Conservation (phyloP, 2,797 vertebrate species). For the Sebastes kiyomatsui region DNA sequence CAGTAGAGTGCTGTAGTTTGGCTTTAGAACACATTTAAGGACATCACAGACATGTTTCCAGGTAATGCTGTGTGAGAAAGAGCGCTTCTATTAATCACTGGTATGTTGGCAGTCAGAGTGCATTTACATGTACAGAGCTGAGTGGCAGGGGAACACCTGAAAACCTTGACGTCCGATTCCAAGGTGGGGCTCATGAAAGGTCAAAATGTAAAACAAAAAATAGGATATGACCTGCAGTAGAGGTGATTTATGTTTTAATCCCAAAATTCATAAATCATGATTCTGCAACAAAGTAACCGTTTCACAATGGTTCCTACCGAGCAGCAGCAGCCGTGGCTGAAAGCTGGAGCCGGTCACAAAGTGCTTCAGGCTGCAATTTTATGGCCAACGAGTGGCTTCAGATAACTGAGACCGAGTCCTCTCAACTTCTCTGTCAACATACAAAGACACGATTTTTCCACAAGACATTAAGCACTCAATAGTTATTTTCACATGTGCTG, state of each 20-base stretch:
- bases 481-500: too few relatives aligned
- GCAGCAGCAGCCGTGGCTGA: neutral
- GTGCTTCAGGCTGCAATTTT: too few relatives aligned
- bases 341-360: too few relatives aligned
- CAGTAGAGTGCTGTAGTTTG: neutral
- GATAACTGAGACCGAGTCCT: neutral
- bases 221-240: neutral
- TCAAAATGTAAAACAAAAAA: neutral
- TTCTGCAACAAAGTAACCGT: neutral
- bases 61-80: neutral
- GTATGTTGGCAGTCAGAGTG: too few relatives aligned
- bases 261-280: neutral
- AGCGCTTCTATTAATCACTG: neutral
- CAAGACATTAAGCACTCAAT: too few relatives aligned
- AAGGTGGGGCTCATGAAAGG: neutral
- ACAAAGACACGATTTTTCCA: too few relatives aligned
- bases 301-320: neutral
- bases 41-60: neutral
- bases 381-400: neutral
- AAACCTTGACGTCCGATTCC: neutral
- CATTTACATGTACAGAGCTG: too few relatives aligned
- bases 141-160: too few relatives aligned
- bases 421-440: too few relatives aligned
- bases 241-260: neutral
- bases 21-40: neutral